phyloP scores from a whole-genome alignment of 2,113 vertebrate genomes.

The Xiphophorus couchianus region DNA sequence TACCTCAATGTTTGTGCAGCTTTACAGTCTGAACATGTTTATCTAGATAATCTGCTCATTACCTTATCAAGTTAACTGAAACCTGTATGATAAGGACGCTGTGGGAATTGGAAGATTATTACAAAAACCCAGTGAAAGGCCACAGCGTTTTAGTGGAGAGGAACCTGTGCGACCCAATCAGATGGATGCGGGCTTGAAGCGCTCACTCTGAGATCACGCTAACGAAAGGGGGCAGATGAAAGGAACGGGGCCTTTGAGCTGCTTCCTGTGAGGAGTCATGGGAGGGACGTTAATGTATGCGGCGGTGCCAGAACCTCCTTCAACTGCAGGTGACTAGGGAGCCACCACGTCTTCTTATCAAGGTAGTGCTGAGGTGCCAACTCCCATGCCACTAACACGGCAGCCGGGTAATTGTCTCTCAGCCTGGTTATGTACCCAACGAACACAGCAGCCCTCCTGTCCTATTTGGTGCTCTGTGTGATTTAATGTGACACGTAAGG shows the following conservation, averaged over 20 bases:
- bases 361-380: constrained; percentile 87
- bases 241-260: constrained; percentile 72
- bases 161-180: constrained; percentile 66
- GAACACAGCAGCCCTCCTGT: constrained; percentile 85
- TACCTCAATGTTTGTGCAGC: no score
- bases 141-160: constrained; percentile 35
- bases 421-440: constrained; percentile 87
- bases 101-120: constrained; percentile 1
- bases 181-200: constrained; percentile 43
- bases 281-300: constrained; percentile 88
- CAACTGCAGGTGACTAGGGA: constrained; percentile 84
- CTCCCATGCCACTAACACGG: constrained; percentile 81
- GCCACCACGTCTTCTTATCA: constrained; percentile 86
- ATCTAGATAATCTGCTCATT: no score
- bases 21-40: no score
- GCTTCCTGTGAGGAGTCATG: constrained; percentile 58
- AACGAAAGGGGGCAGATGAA: constrained; percentile 86
- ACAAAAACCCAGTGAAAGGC: constrained; percentile 7
- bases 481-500: constrained; percentile 91
- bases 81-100: neutral
- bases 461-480: constrained; percentile 82
- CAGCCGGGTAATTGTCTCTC: constrained; percentile 82
- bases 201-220: constrained; percentile 59
- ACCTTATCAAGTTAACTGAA: neutral
- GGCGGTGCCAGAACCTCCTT: constrained; percentile 68